These are phyloP conservation scores for Paratrypauchen microcephalus DNA, from an alignment of 2,797 vertebrate genomes.

Conservation along the genomic window DNA sequence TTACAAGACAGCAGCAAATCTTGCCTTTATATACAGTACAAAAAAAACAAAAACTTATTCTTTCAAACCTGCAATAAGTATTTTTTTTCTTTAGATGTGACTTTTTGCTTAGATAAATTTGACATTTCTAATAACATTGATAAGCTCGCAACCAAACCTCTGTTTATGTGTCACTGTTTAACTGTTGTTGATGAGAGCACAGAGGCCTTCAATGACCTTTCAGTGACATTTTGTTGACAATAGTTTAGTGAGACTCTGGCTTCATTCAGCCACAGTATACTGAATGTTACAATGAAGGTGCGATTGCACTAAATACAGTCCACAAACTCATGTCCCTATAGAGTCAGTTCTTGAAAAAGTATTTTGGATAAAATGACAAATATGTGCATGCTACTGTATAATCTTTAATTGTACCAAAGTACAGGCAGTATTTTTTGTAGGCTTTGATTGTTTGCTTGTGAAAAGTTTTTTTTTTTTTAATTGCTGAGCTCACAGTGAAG, in stretches of 20 bases:
- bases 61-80: slow-evolving; percentile 33
- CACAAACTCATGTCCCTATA: not conserved
- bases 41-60: no score
- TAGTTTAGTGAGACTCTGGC: slow-evolving; percentile 57
- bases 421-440: not conserved
- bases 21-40: no score
- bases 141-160: slow-evolving; percentile 1
- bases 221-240: slow-evolving; percentile 55
- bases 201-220: slow-evolving; percentile 53
- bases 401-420: not conserved
- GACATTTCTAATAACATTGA: not conserved
- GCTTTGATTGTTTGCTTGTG: slow-evolving; percentile 19
- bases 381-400: not conserved
- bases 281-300: slow-evolving; percentile 47
- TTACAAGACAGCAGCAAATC: not conserved
- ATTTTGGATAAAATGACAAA: not conserved
- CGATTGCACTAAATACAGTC: slow-evolving; percentile 36
- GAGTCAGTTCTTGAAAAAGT: not conserved
- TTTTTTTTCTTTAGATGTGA: not conserved
- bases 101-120: no score
- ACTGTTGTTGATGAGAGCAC: slow-evolving; percentile 45
- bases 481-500: slow-evolving; percentile 45
- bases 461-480: slow-evolving; percentile 29
- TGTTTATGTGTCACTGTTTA: slow-evolving; percentile 50
- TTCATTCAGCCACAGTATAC: slow-evolving; percentile 30